phyloP scores from a whole-genome alignment of 2,797 vertebrate genomes.

The Pampus argenteus region DNA sequence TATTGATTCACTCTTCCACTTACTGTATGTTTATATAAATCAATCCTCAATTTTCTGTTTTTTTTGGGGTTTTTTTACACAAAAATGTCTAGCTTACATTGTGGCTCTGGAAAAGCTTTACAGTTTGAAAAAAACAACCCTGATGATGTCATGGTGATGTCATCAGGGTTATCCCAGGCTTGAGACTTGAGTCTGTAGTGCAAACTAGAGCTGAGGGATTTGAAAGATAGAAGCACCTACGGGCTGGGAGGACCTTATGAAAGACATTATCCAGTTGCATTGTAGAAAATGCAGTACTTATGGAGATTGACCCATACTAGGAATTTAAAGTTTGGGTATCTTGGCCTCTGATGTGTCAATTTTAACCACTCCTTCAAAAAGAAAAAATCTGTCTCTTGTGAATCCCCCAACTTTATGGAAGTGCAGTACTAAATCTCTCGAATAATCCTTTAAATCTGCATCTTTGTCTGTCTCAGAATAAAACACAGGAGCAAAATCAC shows the following conservation, averaged over 20 bases:
- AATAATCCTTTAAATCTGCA: not conserved
- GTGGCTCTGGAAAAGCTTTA: not conserved
- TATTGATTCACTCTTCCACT: not conserved
- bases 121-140: not conserved
- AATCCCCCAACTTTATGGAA: not conserved
- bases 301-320: not conserved
- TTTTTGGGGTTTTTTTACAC: not conserved
- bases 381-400: not conserved
- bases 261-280: not conserved
- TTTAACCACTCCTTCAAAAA: not conserved
- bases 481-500: not conserved
- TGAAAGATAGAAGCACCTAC: not conserved
- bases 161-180: not conserved
- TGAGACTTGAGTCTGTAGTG: not conserved
- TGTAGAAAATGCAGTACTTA: not conserved
- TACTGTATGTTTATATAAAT: too few relatives aligned
- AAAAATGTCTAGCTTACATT: not conserved
- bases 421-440: not conserved
- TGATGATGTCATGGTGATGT: slow-evolving; percentile 5
- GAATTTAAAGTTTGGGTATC: not conserved
- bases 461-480: slow-evolving; percentile 1
- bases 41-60: not conserved
- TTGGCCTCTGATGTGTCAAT: too few relatives aligned
- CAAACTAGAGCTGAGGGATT: not conserved
- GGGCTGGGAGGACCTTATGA: not conserved